phyloP scores from a whole-genome alignment of 2,797 vertebrate genomes.

The Ciconia nigra region DNA sequence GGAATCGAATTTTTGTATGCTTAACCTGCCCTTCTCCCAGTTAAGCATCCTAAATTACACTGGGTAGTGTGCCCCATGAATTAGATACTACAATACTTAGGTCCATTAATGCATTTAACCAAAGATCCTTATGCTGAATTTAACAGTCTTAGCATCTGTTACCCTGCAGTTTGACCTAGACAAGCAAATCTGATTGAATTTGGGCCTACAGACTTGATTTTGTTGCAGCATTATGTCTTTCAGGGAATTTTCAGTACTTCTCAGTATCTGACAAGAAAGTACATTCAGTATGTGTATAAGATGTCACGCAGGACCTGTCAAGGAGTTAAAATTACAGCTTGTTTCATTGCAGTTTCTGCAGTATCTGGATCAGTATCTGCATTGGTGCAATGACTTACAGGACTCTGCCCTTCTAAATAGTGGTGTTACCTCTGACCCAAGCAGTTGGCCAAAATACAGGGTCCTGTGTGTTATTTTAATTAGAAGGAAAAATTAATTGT shows the following conservation, averaged over 20 bases:
- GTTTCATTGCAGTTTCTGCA: neutral
- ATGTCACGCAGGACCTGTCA: rapidly evolving
- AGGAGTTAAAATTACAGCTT: neutral
- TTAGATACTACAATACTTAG: neutral
- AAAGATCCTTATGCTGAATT: neutral
- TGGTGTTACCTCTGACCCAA: neutral
- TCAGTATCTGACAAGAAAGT: neutral
- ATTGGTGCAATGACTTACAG: neutral
- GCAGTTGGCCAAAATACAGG: neutral
- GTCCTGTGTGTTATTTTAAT: neutral
- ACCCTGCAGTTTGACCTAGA: neutral
- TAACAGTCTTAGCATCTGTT: neutral
- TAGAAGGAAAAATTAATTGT: neutral
- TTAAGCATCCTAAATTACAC: neutral
- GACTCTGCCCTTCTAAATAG: neutral
- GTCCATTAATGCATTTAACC: neutral
- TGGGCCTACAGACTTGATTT: neutral
- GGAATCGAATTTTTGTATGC: neutral
- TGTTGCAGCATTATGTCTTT: neutral
- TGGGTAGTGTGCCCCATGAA: rapidly evolving
- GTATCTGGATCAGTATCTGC: neutral
- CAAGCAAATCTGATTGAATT: neutral
- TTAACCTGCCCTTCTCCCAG: neutral
- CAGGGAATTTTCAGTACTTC: neutral
- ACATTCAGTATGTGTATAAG: neutral